Percentiles rank a stretch among this genome's conserved stretches.
phyloP scores from a whole-genome alignment of 2,888 invertebrate genomes.

The Ochropleura plecta region DNA sequence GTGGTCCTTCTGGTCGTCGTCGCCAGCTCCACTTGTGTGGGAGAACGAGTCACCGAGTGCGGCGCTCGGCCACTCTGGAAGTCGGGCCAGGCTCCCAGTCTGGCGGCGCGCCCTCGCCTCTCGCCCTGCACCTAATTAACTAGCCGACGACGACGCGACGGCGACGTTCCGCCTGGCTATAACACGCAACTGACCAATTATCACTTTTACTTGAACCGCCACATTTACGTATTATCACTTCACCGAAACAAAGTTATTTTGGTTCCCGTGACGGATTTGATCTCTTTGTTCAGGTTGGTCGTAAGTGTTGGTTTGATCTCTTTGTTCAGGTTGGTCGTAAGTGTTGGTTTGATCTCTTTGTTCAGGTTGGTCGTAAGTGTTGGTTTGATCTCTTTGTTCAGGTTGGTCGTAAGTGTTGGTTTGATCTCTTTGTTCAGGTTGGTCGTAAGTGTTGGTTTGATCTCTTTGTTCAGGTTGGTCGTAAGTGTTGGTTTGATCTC shows the following conservation, averaged over 20 bases:
- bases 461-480: too few species aligned
- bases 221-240: not conserved
- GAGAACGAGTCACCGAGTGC: conserved; percentile 41
- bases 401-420: too few species aligned
- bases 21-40: conserved; percentile 6
- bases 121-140: conserved; percentile 45
- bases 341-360: too few species aligned
- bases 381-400: too few species aligned
- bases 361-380: too few species aligned
- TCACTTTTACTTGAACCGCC: conserved; percentile 12
- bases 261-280: too few species aligned
- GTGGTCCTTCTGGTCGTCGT: not conserved
- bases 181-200: conserved; percentile 31
- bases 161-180: not conserved
- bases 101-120: conserved; percentile 40
- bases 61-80: conserved; percentile 3
- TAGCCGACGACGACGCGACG: not conserved
- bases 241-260: not conserved
- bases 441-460: too few species aligned
- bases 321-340: too few species aligned
- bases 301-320: too few species aligned
- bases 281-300: too few species aligned
- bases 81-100: not conserved
- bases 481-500: too few species aligned
- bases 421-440: too few species aligned